Conservation (phyloP, 2,797 vertebrate species). For the Helostoma temminkii region DNA sequence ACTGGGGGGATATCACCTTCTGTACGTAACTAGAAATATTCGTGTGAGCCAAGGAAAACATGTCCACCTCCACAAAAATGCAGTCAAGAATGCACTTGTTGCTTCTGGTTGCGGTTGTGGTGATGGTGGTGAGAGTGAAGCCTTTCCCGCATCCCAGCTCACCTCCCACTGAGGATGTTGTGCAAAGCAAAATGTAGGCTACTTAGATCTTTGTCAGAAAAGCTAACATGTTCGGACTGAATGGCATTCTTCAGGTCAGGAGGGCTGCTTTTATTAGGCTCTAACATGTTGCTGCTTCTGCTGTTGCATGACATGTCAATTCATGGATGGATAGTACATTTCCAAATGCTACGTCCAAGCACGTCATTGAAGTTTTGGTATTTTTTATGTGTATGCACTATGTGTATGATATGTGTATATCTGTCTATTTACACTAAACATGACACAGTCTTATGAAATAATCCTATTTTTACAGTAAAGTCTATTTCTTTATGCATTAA, state of each 20-base stretch:
- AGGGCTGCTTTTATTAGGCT: constrained; percentile 18
- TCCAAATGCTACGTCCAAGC: background rate
- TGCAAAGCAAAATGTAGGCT: constrained; percentile 25
- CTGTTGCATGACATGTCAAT: constrained; percentile 8
- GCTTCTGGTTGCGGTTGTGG: constrained; percentile 46
- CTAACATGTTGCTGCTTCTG: constrained; percentile 36
- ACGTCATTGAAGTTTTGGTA: too few species aligned
- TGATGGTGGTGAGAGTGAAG: constrained; percentile 53
- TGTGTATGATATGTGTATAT: too few species aligned
- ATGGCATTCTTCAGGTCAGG: constrained; percentile 46
- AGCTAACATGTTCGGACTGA: constrained; percentile 50
- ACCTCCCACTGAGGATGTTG: constrained; percentile 58
- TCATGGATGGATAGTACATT: background rate
- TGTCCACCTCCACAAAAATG: constrained; percentile 79
- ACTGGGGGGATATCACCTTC: constrained; percentile 27
- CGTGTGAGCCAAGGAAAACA: constrained; percentile 65
- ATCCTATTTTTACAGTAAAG: too few species aligned
- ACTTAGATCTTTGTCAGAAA: background rate
- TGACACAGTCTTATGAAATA: too few species aligned
- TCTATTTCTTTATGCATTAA: too few species aligned
- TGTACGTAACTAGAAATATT: constrained; percentile 36
- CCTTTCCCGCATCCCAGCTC: constrained; percentile 62
- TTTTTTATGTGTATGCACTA: too few species aligned
- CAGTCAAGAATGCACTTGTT: constrained; percentile 79
- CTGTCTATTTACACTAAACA: too few species aligned